Conservation (phyloP, 2,888 invertebrate species). For the Pristionchus japonicus region DNA sequence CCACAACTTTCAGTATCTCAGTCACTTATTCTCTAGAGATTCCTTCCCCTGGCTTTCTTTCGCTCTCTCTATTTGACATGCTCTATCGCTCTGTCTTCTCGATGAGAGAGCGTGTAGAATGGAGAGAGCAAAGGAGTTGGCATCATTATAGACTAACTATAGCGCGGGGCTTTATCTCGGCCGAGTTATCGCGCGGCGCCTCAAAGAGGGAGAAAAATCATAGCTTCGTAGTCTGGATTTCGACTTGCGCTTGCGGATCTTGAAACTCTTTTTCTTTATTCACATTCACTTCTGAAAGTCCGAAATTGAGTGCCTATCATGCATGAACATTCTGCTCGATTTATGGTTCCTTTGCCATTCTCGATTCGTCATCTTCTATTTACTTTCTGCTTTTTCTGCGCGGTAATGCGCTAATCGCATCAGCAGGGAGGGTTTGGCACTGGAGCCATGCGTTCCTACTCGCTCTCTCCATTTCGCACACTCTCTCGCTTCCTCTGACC, state of each 20-base stretch:
- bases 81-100: neutral
- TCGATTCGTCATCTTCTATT: neutral
- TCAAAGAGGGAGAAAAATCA: neutral
- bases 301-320: neutral
- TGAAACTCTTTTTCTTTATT: neutral
- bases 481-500: neutral
- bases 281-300: neutral
- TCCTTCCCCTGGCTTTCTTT: neutral
- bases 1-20: constrained; percentile 34
- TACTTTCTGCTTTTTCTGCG: neutral
- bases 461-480: neutral
- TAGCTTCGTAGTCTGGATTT: neutral
- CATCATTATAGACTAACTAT: constrained; percentile 8
- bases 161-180: neutral
- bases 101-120: neutral
- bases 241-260: neutral
- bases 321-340: neutral
- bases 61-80: neutral
- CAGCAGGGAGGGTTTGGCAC: neutral
- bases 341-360: neutral
- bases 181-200: neutral
- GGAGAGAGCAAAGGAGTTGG: neutral
- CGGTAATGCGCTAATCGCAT: constrained; percentile 13
- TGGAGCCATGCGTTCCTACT: neutral
- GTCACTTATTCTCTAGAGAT: neutral